These are phyloP conservation scores for Morbakka virulenta DNA, from an alignment of 30 jellyfish, hydroid and myxozoan genomes.

Conservation along the genomic window DNA sequence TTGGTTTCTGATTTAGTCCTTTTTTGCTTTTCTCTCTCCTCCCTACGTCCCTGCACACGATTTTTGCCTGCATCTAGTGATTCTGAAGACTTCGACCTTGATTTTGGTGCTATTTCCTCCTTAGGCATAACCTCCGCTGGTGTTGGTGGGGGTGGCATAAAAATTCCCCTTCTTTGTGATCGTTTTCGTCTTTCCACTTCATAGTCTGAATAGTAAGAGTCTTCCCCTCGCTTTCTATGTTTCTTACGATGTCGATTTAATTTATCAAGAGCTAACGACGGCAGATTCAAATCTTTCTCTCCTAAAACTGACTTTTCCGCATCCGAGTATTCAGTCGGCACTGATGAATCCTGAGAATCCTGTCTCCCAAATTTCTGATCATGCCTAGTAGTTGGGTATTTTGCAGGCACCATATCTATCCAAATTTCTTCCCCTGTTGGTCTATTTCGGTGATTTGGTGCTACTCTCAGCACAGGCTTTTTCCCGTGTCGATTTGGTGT, in stretches of 20 bases:
- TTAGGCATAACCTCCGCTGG: slow-evolving; percentile 45
- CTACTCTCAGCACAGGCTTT: slow-evolving; percentile 85
- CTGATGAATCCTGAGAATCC: slow-evolving; percentile 61
- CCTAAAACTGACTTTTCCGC: slow-evolving; percentile 53
- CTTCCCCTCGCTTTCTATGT: slow-evolving; percentile 76
- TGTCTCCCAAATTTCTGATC: slow-evolving; percentile 40
- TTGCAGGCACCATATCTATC: slow-evolving; percentile 98
- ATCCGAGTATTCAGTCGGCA: slow-evolving; percentile 65
- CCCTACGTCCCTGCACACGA: slow-evolving; percentile 93
- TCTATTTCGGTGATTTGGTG: slow-evolving; percentile 82
- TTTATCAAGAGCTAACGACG: slow-evolving; percentile 7
- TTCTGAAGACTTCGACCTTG: slow-evolving; percentile 76
- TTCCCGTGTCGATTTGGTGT: slow-evolving; percentile 73
- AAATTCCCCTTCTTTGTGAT: slow-evolving; percentile 72
- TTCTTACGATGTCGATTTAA: slow-evolving; percentile 36
- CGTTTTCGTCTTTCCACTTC: slow-evolving; percentile 93
- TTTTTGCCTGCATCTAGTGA: slow-evolving; percentile 82
- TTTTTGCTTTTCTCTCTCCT: slow-evolving; percentile 75
- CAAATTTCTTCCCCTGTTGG: slow-evolving; percentile 84
- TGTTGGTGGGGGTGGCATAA: slow-evolving; percentile 50
- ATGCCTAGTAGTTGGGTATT: slow-evolving; percentile 63
- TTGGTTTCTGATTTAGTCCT: slow-evolving; percentile 90
- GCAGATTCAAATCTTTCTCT: slow-evolving; percentile 31
- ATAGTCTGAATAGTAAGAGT: slow-evolving; percentile 81
- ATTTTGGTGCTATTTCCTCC: slow-evolving; percentile 11